Evolutionary conservation across 2,113 vertebrate species (phyloP).

Genomic region (Chloebia gouldiae): DNA sequence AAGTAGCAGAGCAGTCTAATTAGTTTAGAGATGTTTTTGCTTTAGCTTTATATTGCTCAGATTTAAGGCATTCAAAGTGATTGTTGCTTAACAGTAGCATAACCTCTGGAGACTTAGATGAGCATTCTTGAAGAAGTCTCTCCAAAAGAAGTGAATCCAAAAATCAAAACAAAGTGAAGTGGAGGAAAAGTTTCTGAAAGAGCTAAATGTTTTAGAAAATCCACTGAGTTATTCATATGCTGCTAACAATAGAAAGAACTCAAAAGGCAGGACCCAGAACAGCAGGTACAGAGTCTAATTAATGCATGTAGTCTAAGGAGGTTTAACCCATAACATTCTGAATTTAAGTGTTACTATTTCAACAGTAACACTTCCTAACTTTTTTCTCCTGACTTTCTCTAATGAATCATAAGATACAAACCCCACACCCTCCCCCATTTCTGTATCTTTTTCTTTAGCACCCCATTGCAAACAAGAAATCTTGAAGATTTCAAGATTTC

Average conservation of each 20-base stretch:
- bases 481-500: not conserved
- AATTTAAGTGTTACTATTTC: not conserved
- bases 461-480: not conserved
- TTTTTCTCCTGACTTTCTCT: not conserved
- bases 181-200: not conserved
- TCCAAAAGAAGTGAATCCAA: not conserved
- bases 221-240: conserved; percentile 7
- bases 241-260: conserved; percentile 41
- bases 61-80: not conserved
- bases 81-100: not conserved
- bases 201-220: conserved; percentile 15
- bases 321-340: not conserved
- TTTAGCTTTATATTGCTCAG: not conserved
- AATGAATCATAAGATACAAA: not conserved
- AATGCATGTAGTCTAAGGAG: not conserved
- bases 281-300: conserved; percentile 43
- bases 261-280: conserved; percentile 23
- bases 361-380: not conserved
- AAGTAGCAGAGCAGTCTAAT: not conserved
- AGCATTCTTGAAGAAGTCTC: not conserved
- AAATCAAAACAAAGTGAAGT: not conserved
- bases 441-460: not conserved
- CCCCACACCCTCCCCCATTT: accelerated
- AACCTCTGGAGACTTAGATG: not conserved
- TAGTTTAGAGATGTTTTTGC: not conserved